These are phyloP conservation scores for Parnassius smintheus DNA, from an alignment of 2,888 invertebrate species.

Conservation along the genomic window DNA sequence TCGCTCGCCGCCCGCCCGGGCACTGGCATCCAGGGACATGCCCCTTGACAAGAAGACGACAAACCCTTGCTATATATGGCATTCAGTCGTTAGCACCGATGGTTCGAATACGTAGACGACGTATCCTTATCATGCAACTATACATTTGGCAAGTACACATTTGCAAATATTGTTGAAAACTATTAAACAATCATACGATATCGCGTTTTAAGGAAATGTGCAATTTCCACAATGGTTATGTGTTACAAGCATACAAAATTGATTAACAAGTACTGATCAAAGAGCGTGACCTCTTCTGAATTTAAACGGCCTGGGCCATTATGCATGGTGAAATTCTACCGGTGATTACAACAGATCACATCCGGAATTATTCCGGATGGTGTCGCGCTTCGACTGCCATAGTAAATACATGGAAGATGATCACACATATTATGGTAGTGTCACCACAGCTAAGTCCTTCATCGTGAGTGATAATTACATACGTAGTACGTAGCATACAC, in stretches of 20 bases:
- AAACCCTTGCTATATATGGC: slow-evolving; percentile 75
- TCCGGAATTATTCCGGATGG: slow-evolving; percentile 72
- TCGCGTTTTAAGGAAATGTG: slow-evolving; percentile 49
- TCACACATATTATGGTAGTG: slow-evolving; percentile 36
- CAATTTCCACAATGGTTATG: slow-evolving; percentile 48
- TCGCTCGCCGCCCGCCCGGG: slow-evolving; percentile 74
- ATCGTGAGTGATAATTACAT: background rate
- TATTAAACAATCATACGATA: background rate
- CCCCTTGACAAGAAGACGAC: slow-evolving; percentile 74
- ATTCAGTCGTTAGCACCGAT: slow-evolving; percentile 58
- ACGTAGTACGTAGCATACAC: too few species aligned
- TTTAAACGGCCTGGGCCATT: slow-evolving; percentile 54
- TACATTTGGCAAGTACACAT: background rate
- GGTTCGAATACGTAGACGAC: slow-evolving; percentile 5
- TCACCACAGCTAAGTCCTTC: slow-evolving; percentile 12
- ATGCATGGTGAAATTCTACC: slow-evolving; percentile 75
- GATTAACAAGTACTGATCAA: slow-evolving; percentile 63
- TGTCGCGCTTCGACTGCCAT: slow-evolving; percentile 67
- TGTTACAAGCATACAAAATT: slow-evolving; percentile 37
- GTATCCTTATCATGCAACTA: background rate
- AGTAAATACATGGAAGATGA: slow-evolving; percentile 47
- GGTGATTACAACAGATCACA: slow-evolving; percentile 73
- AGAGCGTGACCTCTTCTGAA: slow-evolving; percentile 65
- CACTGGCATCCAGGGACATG: slow-evolving; percentile 67
- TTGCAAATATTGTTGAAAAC: background rate